Evolutionary conservation across 2,113 vertebrate species (phyloP).

Genomic region (Ptychochromis oligacanthus): DNA sequence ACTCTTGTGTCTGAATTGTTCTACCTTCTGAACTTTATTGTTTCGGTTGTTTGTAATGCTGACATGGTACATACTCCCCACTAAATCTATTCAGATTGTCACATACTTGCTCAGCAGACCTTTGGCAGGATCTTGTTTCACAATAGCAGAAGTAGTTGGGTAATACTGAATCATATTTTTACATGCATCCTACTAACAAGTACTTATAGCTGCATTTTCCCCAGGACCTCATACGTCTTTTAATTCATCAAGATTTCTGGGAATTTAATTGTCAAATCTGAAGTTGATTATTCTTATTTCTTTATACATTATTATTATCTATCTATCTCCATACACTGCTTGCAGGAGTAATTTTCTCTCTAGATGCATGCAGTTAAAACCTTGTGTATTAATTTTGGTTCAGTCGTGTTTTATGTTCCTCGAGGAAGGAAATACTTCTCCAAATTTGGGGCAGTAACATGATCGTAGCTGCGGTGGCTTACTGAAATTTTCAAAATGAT

Average conservation of each 20-base stretch:
- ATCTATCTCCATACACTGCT: fast-evolving
- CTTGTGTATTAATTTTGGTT: not conserved
- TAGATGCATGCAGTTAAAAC: fast-evolving
- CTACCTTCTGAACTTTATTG: not conserved
- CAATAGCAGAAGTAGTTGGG: not conserved
- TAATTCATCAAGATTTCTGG: not conserved
- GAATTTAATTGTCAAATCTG: not conserved
- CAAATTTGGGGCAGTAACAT: not conserved
- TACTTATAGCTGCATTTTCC: not conserved
- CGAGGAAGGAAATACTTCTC: not conserved
- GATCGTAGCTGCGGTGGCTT: not conserved
- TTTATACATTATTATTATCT: too few relatives aligned
- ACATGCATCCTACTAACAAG: not conserved
- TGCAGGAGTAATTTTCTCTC: fast-evolving
- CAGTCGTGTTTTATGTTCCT: not conserved
- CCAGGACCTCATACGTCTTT: not conserved
- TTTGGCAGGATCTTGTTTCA: not conserved
- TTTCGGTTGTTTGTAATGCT: not conserved
- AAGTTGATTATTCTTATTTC: not conserved
- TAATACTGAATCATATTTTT: not conserved
- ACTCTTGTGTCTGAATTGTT: too few relatives aligned
- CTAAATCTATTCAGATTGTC: not conserved
- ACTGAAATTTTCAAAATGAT: not conserved
- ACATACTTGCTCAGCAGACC: not conserved
- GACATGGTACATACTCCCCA: not conserved